Evolutionary conservation across 2,113 vertebrate genomes (phyloP), one percentile per base, ranked within the genome.

Genomic region (Rafetus swinhoei): DNA sequence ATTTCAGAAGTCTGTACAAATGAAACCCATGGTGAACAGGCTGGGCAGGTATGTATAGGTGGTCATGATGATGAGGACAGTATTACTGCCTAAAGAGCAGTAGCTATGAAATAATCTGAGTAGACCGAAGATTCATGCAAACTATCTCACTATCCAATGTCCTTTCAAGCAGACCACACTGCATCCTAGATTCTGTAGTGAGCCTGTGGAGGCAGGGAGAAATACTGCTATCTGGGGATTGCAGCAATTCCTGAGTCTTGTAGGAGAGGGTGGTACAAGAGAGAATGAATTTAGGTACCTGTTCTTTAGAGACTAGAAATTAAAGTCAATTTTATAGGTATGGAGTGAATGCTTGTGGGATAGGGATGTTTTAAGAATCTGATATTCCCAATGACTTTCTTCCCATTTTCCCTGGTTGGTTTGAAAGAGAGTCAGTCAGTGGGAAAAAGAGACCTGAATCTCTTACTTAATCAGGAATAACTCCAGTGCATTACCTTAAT

Each of bases 351-450:
- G 3, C 39, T 25, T 56, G 14, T 22, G 22, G 14, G 79, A 50
- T 32, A 72, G 57, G 89, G 84, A 74, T 1, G 0, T 16, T 19
- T 76, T 24, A 76, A 45, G 39, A 45, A 22, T 76, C 35, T 76
- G 72, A 76, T 45, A 72, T 2, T 62, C 29, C 19, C 81, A 77
- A n/a, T 54, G 13, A 11, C 80, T 84, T 86, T 84, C 62, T 52
- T 65, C 52, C 79, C 52, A 82, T 12, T 39, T 82, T 24, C 84
- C n/a, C 9, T 2, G 1, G 16, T 4, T 3, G 9, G 81, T 60
- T n/a, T 87, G 60, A n/a, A 93, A 25, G n/a, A n/a, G 88, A 93
- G 88, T 76, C 2, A 69, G 39, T n/a, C 83, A n/a, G 10, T 69
- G 45, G 81, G 88, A 59, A 4, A 94, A 85, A 9, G 6, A 0